phyloP scores from a whole-genome alignment of 2,113 vertebrate species.

The Zingel zingel region DNA sequence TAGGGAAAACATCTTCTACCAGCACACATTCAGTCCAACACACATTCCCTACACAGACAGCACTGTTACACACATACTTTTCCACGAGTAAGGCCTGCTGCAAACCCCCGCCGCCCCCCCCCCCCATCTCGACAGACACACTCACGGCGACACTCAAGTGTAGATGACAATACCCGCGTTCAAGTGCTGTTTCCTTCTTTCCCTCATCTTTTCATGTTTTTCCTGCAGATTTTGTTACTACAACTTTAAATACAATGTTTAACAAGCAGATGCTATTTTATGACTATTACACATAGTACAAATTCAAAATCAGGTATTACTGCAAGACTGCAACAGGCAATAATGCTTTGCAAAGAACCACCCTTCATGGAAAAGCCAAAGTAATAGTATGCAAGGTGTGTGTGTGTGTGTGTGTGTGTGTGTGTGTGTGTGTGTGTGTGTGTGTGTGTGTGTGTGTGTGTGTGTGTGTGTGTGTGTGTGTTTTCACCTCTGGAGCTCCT shows the following conservation, averaged over 20 bases:
- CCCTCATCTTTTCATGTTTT: constrained; percentile 5
- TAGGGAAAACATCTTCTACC: constrained; percentile 73
- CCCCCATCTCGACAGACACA: constrained; percentile 14
- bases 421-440: background rate
- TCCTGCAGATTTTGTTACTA: background rate
- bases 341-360: background rate
- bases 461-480: background rate
- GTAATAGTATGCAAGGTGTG: background rate
- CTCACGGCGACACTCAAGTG: constrained; percentile 33
- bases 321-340: background rate
- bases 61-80: constrained; percentile 41
- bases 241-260: background rate
- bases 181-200: background rate
- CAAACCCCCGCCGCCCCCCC: background rate
- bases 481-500: constrained; percentile 91
- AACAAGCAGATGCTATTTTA: background rate
- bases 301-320: background rate
- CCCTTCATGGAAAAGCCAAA: background rate
- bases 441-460: background rate
- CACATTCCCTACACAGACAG: constrained; percentile 17
- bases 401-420: background rate
- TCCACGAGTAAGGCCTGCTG: constrained; percentile 12
- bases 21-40: constrained; percentile 8
- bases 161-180: constrained; percentile 14
- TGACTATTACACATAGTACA: background rate